Evolutionary conservation across 2,113 vertebrate genomes (phyloP).

Genomic region (Anseranas semipalmata): DNA sequence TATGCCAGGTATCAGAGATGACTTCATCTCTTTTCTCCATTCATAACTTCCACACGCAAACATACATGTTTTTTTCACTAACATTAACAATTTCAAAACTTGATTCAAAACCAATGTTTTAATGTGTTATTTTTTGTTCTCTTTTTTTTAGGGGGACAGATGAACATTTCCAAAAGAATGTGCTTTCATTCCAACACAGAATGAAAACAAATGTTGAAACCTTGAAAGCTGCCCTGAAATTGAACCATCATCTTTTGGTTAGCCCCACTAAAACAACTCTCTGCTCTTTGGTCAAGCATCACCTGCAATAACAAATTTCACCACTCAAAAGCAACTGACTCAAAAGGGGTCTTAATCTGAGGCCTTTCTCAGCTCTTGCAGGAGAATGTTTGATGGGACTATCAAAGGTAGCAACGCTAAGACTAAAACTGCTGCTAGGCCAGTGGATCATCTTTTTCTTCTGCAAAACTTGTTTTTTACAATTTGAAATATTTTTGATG

Average conservation of each 20-base stretch:
- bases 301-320: neutral
- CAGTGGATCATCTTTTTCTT: neutral
- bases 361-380: neutral
- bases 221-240: neutral
- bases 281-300: neutral
- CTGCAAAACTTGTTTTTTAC: neutral
- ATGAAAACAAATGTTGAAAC: conserved; percentile 29
- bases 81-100: neutral
- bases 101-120: neutral
- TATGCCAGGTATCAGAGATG: neutral
- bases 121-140: neutral
- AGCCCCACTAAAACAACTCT: neutral
- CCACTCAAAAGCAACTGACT: neutral
- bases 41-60: neutral
- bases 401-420: neutral
- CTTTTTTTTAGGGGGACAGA: neutral
- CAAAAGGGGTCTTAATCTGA: neutral
- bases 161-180: neutral
- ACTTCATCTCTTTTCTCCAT: neutral
- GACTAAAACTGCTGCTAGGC: neutral
- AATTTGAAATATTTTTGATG: neutral
- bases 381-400: neutral
- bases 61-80: neutral
- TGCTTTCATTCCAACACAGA: neutral
- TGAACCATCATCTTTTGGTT: neutral